Base-by-base conservation (phyloP, 2,113 vertebrate species). In the Platanista minor region DNA sequence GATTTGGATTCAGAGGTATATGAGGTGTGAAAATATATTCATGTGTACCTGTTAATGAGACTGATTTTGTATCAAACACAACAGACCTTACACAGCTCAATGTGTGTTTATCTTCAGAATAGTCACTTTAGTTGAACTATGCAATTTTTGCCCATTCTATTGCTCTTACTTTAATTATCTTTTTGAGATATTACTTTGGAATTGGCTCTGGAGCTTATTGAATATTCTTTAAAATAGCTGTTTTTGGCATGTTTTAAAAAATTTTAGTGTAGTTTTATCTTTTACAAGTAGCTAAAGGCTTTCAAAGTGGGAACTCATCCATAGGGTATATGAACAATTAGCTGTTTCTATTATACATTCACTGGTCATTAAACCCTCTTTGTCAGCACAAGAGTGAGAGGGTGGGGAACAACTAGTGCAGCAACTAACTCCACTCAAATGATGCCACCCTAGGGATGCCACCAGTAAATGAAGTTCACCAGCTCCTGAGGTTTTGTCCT, bases 21-120 rank as follows among this genome's bases (percentile, higher is more conserved):
- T 97, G 95, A 96, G 87, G 90, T 96, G 80, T 97, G 91, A 92
- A 98, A 97, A 93, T 74, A 89, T 64, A 96, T 59, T 89, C 54
- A 67, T 87, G 87, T 43, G 4, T 82, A 59, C 74, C 20, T 93
- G 66, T 72, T 97, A 95, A 91, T 96, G 93, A 94, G 83, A 91
- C 25, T 80, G 54, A 59, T 96, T 95, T 95, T 97, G n/a, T 46
- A 78, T 12, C 59, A 87, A 95, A 86, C 85, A 77, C 13, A 61
- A 10, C 29, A 95, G 46, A 31, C 31, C 17, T 82, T 82, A 12
- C 39, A 18, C 5, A 80, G 54, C n/a, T 84, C 43, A 27, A 64
- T 62, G 13, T 74, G 46, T 41, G 33, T 54, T 92, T 90, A 31
- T 61, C 72, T 62, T 81, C 13, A 66, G 10, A 94, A 41, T 1